Evolutionary conservation across 2,888 invertebrate species (phyloP).

Genomic region (Cheilosia urbana): DNA sequence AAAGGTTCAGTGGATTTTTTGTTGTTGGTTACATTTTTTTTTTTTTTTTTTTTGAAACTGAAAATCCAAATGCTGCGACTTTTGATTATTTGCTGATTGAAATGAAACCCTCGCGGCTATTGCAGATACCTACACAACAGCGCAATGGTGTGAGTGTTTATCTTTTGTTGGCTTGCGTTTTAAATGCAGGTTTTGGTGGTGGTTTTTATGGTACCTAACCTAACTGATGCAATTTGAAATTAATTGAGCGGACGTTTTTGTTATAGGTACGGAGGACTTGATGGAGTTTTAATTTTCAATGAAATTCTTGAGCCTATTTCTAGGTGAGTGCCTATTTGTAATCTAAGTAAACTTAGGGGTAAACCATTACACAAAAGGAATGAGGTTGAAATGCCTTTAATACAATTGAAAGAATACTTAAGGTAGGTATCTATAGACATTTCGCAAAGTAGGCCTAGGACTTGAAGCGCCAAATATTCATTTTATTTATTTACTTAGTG

Average conservation of each 20-base stretch:
- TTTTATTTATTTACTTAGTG: no score
- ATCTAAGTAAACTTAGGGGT: no score
- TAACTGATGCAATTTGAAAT: slow-evolving; percentile 8
- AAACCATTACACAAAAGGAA: no score
- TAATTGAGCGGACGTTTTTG: slow-evolving; percentile 32
- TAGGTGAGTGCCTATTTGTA: no score
- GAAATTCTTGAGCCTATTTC: no score
- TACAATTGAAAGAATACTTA: no score
- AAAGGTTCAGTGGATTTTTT: slow-evolving; percentile 69
- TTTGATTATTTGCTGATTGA: slow-evolving; percentile 67
- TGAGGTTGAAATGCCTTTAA: no score
- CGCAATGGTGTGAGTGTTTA: background rate
- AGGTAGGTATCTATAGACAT: no score
- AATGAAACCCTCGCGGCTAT: slow-evolving; percentile 47
- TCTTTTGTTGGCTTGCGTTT: slow-evolving; percentile 13
- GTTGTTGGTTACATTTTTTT: slow-evolving; percentile 58
- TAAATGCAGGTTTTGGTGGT: background rate
- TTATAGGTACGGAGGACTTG: no score
- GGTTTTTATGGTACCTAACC: slow-evolving; percentile 13
- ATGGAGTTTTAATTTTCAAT: no score
- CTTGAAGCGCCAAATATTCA: no score
- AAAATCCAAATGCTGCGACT: slow-evolving; percentile 61
- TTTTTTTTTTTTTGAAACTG: slow-evolving; percentile 51
- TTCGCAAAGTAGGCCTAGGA: no score
- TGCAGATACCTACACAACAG: background rate